These are phyloP conservation scores for Taurulus bubalis DNA, from an alignment of 2,113 vertebrate genomes.

Conservation along the genomic window DNA sequence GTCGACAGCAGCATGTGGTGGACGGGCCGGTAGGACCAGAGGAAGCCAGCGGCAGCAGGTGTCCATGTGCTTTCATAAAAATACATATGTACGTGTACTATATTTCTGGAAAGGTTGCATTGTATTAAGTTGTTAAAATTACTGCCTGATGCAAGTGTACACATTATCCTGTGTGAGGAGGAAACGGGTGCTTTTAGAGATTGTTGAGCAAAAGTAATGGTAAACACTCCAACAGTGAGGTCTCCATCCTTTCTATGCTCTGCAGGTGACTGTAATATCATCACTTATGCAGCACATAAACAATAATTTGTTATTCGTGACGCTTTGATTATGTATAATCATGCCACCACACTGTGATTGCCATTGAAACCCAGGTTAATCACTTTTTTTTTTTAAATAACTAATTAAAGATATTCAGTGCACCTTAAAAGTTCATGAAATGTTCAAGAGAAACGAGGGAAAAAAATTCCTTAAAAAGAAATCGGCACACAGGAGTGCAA, in stretches of 20 bases:
- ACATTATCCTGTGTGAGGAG: not conserved
- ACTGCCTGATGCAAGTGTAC: not conserved
- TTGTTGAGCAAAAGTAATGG: not conserved
- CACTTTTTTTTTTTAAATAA: not conserved
- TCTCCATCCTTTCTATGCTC: not conserved
- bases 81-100: no score
- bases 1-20: not conserved
- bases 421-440: constrained; percentile 24
- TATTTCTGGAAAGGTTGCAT: not conserved
- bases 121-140: not conserved
- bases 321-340: constrained; percentile 33
- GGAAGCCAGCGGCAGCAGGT: not conserved
- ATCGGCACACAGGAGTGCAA: constrained; percentile 6
- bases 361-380: constrained; percentile 40
- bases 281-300: constrained; percentile 11
- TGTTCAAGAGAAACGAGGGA: constrained; percentile 11
- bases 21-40: not conserved
- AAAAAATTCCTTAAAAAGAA: constrained; percentile 15
- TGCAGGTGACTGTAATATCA: constrained; percentile 2
- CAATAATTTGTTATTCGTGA: constrained; percentile 26
- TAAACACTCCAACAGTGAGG: not conserved
- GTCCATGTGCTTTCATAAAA: not conserved
- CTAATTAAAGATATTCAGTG: not conserved
- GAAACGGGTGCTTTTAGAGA: not conserved
- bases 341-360: constrained; percentile 16